These are phyloP conservation scores for Harpagus bidentatus DNA, from an alignment of 2,113 vertebrate genomes.

Conservation along the genomic window DNA sequence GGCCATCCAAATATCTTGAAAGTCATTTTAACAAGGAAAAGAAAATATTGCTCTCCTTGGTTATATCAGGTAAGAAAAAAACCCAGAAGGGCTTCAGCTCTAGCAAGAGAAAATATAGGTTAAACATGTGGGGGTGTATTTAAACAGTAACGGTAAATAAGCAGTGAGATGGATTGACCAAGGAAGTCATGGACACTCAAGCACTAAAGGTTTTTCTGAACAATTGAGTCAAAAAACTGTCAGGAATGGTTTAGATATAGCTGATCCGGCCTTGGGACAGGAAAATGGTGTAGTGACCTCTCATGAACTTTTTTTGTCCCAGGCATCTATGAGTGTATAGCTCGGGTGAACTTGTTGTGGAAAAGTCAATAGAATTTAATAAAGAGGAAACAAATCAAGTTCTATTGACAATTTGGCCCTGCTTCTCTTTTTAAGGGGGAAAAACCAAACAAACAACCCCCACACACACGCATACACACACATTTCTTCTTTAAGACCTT, in stretches of 20 bases:
- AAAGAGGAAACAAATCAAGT: background rate
- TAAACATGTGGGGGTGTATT: background rate
- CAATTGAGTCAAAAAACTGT: background rate
- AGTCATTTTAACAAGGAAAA: background rate
- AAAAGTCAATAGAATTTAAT: background rate
- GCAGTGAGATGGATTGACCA: background rate
- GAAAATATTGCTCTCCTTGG: background rate
- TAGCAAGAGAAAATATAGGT: background rate
- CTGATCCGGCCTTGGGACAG: background rate
- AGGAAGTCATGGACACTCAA: background rate
- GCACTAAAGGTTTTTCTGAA: background rate
- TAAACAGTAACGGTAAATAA: background rate
- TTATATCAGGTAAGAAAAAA: background rate
- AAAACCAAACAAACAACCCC: no score
- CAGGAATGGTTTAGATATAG: background rate
- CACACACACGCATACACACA: background rate
- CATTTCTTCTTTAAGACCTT: background rate
- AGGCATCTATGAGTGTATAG: background rate
- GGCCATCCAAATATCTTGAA: background rate
- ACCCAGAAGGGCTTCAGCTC: accelerated
- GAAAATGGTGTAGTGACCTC: background rate
- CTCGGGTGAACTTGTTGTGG: background rate
- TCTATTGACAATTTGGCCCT: background rate
- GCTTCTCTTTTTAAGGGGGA: background rate
- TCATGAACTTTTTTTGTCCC: background rate